Evolutionary conservation across 2,888 invertebrate genomes (phyloP).

Genomic region (Argyresthia goedartella): DNA sequence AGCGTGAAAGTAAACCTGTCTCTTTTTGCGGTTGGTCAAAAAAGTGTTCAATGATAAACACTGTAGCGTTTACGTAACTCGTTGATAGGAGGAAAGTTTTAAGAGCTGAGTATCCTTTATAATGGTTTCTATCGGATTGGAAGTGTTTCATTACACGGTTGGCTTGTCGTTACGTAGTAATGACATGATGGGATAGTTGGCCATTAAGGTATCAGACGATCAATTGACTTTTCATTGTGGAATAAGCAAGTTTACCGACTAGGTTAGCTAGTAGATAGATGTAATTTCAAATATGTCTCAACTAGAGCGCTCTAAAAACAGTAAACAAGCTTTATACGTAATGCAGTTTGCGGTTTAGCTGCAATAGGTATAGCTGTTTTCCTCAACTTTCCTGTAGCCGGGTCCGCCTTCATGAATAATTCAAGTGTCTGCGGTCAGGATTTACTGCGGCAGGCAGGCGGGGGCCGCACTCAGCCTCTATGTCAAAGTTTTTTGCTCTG

Average conservation of each 20-base stretch:
- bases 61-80: slow-evolving; percentile 11
- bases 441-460: slow-evolving; percentile 26
- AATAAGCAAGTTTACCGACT: no score
- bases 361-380: slow-evolving; percentile 14
- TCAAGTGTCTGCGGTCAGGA: slow-evolving; percentile 33
- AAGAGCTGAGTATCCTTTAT: slow-evolving; percentile 49
- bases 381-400: neutral
- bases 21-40: neutral
- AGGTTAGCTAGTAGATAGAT: no score
- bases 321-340: no score
- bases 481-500: slow-evolving; percentile 39
- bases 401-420: slow-evolving; percentile 38
- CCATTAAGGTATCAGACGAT: no score
- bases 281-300: neutral
- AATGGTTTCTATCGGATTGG: slow-evolving; percentile 60
- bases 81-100: slow-evolving; percentile 18
- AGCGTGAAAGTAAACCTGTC: slow-evolving; percentile 16
- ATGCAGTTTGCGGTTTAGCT: slow-evolving; percentile 11
- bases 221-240: no score
- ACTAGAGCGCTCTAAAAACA: neutral
- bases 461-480: slow-evolving; percentile 21
- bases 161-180: slow-evolving; percentile 44
- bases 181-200: slow-evolving; percentile 49
- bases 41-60: neutral
- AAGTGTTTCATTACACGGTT: slow-evolving; percentile 64